Evolutionary conservation across 2,113 vertebrate genomes (phyloP), one percentile per base, ranked within the genome.

Genomic region (Oreochromis tanganicae): DNA sequence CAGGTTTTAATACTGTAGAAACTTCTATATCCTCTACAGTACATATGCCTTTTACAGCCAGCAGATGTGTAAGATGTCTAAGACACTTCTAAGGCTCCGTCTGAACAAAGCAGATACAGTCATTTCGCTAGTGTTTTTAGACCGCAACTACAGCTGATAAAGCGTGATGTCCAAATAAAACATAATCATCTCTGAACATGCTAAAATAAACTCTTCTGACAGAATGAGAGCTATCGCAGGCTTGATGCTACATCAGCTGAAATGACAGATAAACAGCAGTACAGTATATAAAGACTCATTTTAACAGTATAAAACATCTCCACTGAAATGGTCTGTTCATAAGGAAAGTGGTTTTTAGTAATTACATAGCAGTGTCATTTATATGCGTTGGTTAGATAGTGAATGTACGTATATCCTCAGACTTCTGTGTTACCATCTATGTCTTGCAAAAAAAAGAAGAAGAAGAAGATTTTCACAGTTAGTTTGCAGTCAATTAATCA

Each of bases 221-320:
- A 61, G 80, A 68, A 27, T 32, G 80, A 79, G 4, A 38, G 71
- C 71, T 68, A 78, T 61, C 59, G 43, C 80, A 86, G 71, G 56
- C 81, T 88, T 63, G 85, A 94, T 93, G 87, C 89, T 93, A 93
- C 88, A 91, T 89, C 61, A 80, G 90, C 86, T 91, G 87, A 94
- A 91, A 91, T 55, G 5, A 93, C 91, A 79, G 73, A 90, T 32
- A 84, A 84, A 94, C 90, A 94, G 83, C 92, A 93, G 84, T 80
- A 92, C 84, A 90, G 83, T 86, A 87, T 93, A 93, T 34, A 94
- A 93, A 93, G 92, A 92, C 94, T 87, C 43, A 48, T 63, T 17
- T 80, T 14, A 92, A 91, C 85, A 90, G 92, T 94, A 94, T 84
- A 94, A 95, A 94, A 95, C 80, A 88, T 85, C 57, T 89, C 90